Conservation (phyloP, 2,113 vertebrate species). For the Leptodactylus fuscus region DNA sequence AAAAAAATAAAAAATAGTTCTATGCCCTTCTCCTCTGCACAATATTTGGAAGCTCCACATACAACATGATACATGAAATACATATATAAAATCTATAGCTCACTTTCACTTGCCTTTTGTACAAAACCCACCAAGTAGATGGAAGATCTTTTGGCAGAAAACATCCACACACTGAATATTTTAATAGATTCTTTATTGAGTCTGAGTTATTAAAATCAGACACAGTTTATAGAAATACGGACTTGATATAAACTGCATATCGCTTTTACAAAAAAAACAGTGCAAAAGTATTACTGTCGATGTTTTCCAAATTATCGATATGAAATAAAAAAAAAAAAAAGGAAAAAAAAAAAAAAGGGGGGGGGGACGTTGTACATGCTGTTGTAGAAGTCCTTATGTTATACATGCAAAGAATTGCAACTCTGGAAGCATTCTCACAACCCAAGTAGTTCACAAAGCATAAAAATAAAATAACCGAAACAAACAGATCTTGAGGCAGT, state of each 20-base stretch:
- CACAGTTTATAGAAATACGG: constrained; percentile 71
- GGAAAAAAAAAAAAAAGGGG: constrained; percentile 62
- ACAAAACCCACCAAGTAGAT: not conserved
- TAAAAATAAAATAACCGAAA: constrained; percentile 5
- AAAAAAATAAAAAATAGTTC: not conserved
- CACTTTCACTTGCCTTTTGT: not conserved
- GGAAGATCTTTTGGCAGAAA: constrained; percentile 64
- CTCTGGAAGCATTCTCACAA: constrained; percentile 67
- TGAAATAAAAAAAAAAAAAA: constrained; percentile 66
- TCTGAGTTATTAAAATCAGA: constrained; percentile 65
- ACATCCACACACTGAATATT: constrained; percentile 68
- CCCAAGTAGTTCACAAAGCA: constrained; percentile 64
- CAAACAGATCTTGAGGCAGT: constrained; percentile 72
- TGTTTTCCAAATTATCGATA: constrained; percentile 63
- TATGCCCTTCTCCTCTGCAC: not conserved
- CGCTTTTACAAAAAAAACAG: constrained; percentile 71
- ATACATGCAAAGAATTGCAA: constrained; percentile 68
- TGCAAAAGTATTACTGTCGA: constrained; percentile 70
- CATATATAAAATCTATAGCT: not conserved
- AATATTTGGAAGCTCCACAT: not conserved
- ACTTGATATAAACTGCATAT: constrained; percentile 71
- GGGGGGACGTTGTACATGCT: constrained; percentile 71
- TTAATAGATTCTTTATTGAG: constrained; percentile 76
- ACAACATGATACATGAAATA: not conserved
- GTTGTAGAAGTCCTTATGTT: constrained; percentile 62